Base-by-base conservation (phyloP, 2,888 invertebrate genomes). In the Aricia artaxerxes region DNA sequence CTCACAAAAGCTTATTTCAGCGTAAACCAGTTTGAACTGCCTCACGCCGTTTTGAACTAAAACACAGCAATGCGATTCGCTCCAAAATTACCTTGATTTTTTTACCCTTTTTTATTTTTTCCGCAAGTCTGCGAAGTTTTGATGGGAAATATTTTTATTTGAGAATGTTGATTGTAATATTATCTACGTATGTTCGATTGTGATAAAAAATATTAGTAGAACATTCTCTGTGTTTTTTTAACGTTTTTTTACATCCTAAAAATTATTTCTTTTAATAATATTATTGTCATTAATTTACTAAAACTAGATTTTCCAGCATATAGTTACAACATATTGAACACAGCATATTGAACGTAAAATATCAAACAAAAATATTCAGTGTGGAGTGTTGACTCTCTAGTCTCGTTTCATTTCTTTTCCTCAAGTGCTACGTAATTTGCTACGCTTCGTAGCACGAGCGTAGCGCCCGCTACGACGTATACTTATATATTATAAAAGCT, bases 401-500 rank as follows among this genome's bases (percentile, higher is more conserved):
- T 24, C 24, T 64, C 9, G 64, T 64, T 61, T 24, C 9, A 64
- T 64, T 64, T 31, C 31, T 64, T 64, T 64, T 31, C 31, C 11
- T 31, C 64, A 31, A 64, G 64, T 64, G 64, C 64, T 64, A 64
- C 64, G 64, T 64, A 64, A 64, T 64, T 24, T 64, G 31, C 64
- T 64, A 64, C 64, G 64, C 64, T 64, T 31, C 64, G 64, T 64
- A 64, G 64, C 64, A 64, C 64, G 1, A 9, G 31, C 64, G 64
- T 64, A 64, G 64, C 24, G 7, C 7, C 31, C 9, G 3, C 64
- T 64, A 64, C 64, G 11, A 13, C 57, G 16, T 57, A 16, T 49
- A 49, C 11, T 24, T 24, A 24, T 49, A 44, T 44, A 24, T 24
- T 24, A 24, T 24, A 24, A 24, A 24, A 24, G 24, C 24, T 24